Evolutionary conservation across 2,797 vertebrate genomes (phyloP).

Genomic region (Pachyuromys duprasi): DNA sequence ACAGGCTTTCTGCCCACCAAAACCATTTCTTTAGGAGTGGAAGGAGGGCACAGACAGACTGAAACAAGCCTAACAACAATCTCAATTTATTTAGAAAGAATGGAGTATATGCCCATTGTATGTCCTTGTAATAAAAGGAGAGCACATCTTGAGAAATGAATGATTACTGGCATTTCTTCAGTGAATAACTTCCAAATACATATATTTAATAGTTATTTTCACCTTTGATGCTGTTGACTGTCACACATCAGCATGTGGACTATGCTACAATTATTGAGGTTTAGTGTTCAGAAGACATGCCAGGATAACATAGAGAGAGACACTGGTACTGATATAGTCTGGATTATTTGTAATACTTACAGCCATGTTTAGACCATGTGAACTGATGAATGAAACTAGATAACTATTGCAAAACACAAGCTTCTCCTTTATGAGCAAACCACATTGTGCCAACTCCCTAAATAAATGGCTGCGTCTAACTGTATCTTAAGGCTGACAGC

Average conservation of each 20-base stretch:
- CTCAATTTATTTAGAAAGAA: too few species aligned
- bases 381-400: background rate
- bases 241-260: background rate
- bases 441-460: background rate
- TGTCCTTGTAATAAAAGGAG: background rate
- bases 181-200: background rate
- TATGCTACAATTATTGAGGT: background rate
- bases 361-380: constrained; percentile 36
- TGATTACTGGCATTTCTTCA: background rate
- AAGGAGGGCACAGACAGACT: too few species aligned
- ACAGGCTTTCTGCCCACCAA: background rate
- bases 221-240: background rate
- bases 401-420: background rate
- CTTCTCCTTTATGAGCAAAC: background rate
- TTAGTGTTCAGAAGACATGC: background rate
- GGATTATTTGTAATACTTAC: background rate
- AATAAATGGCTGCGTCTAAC: constrained; percentile 19
- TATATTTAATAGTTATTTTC: background rate
- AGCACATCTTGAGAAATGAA: background rate
- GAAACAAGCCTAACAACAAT: too few species aligned
- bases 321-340: background rate
- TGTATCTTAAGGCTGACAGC: background rate
- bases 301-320: fast-evolving
- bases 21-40: background rate
- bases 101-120: background rate